phyloP scores from a whole-genome alignment of 2,797 vertebrate genomes.

The Myioborus miniatus region DNA sequence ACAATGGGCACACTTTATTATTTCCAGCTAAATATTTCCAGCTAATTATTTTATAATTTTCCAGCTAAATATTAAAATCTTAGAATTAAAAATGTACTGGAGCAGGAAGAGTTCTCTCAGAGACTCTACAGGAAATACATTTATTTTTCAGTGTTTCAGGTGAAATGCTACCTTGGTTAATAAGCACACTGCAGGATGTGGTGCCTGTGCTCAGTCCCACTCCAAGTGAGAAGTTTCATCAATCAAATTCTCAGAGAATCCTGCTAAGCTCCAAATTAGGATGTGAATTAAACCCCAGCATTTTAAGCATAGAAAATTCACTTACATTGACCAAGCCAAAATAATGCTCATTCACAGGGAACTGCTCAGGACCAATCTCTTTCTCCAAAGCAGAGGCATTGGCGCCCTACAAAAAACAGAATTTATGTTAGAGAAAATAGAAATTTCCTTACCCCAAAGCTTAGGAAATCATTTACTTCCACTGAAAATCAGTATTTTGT shows the following conservation, averaged over 20 bases:
- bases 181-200: not conserved
- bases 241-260: not conserved
- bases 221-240: not conserved
- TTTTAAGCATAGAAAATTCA: not conserved
- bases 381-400: slow-evolving; percentile 79
- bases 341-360: slow-evolving; percentile 76
- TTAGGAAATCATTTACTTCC: not conserved
- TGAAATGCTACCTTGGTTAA: not conserved
- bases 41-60: not conserved
- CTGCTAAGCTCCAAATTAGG: not conserved
- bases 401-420: slow-evolving; percentile 57
- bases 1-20: not conserved
- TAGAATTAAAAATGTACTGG: not conserved
- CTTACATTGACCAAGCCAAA: slow-evolving; percentile 77
- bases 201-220: not conserved
- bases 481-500: not conserved
- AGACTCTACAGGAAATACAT: not conserved
- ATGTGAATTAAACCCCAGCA: not conserved
- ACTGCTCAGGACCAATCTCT: slow-evolving; percentile 77
- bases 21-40: not conserved
- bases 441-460: not conserved
- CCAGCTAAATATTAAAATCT: not conserved
- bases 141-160: not conserved
- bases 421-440: not conserved
- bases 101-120: not conserved